Conservation (phyloP, 1,140 invertebrate species). For the Pseudomyrmex gracilis region DNA sequence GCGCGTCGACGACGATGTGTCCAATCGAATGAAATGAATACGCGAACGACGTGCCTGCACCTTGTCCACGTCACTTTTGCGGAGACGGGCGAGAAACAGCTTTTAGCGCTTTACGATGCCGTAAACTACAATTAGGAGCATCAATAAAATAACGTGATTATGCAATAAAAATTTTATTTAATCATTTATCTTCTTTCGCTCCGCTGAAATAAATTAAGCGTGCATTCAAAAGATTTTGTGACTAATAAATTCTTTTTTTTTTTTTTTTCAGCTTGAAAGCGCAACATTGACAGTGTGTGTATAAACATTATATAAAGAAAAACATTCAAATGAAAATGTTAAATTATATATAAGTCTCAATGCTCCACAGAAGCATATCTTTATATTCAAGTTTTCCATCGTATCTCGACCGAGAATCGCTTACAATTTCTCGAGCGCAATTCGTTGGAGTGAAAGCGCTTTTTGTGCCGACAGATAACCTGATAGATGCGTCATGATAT, state of each 20-base stretch:
- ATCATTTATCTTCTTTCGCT: background rate
- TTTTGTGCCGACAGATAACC: constrained; percentile 49
- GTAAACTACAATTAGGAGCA: background rate
- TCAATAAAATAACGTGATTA: background rate
- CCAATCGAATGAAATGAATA: constrained; percentile 49
- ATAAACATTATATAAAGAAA: background rate
- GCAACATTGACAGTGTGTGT: background rate
- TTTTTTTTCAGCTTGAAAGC: background rate
- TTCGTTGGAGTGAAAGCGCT: constrained; percentile 54
- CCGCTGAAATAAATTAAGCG: background rate
- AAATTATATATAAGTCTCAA: background rate
- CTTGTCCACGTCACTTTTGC: constrained; percentile 10
- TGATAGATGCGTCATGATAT: constrained; percentile 66
- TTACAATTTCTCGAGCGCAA: constrained; percentile 55
- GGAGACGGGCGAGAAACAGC: background rate
- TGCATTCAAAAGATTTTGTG: background rate
- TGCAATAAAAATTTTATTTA: background rate
- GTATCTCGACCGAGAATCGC: constrained; percentile 33
- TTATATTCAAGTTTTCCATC: constrained; percentile 23
- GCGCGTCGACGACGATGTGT: constrained; percentile 39
- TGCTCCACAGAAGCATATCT: background rate
- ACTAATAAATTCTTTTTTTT: background rate
- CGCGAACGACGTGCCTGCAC: constrained; percentile 25
- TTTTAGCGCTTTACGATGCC: background rate
- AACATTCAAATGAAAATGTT: background rate